phyloP scores from a whole-genome alignment of 92 coral and sea anemone species.

The Porites evermanni region DNA sequence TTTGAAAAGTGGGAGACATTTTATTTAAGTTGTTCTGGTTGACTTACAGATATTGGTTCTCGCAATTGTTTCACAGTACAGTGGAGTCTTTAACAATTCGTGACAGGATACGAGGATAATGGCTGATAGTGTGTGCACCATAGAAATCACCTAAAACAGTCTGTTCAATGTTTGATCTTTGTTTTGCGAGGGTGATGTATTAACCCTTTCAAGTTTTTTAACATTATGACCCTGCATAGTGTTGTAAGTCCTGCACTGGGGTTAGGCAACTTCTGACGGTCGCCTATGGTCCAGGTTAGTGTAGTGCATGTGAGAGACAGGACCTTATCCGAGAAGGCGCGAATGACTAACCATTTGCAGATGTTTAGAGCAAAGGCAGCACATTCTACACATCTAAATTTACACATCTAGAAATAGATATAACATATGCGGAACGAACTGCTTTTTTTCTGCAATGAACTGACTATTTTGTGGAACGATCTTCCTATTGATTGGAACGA shows the following conservation, averaged over 20 bases:
- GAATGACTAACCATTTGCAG: not conserved
- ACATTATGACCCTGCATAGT: not conserved
- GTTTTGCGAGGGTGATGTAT: slow-evolving; percentile 33
- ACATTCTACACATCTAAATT: not conserved
- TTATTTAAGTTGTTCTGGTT: slow-evolving; percentile 31
- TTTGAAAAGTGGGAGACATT: slow-evolving; percentile 37
- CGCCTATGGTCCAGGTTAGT: too few relatives aligned
- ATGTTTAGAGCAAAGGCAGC: slow-evolving; percentile 5
- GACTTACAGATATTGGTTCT: slow-evolving; percentile 42
- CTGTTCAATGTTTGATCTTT: slow-evolving; percentile 45
- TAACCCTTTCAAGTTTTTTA: slow-evolving; percentile 32
- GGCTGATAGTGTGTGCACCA: slow-evolving; percentile 18
- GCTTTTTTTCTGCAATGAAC: too few relatives aligned
- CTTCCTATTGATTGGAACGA: too few relatives aligned
- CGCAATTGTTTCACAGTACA: slow-evolving; percentile 37
- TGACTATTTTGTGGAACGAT: too few relatives aligned
- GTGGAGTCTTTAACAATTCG: slow-evolving; percentile 21
- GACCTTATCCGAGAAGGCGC: slow-evolving; percentile 1
- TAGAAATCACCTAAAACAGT: slow-evolving; percentile 39
- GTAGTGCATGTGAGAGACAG: slow-evolving; percentile 1
- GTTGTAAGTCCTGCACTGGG: too few relatives aligned
- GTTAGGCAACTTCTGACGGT: too few relatives aligned
- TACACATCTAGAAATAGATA: too few relatives aligned
- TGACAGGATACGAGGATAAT: slow-evolving; percentile 23
- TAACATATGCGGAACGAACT: too few relatives aligned